Evolutionary conservation across 1,140 invertebrate species (phyloP).

Genomic region (Papilio helenus): DNA sequence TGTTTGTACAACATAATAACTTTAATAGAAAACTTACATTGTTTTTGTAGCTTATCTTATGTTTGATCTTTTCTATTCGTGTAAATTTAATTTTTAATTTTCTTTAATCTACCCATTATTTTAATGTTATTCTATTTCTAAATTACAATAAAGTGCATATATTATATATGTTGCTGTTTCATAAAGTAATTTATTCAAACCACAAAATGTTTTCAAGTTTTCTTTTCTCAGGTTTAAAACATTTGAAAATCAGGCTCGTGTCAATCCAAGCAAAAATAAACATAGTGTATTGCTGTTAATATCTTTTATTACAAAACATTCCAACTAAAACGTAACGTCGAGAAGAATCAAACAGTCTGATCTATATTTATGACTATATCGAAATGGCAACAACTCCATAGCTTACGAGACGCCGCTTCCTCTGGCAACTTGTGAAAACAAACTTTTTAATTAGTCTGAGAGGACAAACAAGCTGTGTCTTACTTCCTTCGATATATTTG

Average conservation of each 20-base stretch:
- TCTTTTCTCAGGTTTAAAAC: neutral
- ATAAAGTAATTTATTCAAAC: no score
- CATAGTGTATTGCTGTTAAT: neutral
- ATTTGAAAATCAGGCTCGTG: neutral
- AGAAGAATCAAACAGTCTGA: conserved; percentile 41
- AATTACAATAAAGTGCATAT: neutral
- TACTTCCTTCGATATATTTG: conserved; percentile 66
- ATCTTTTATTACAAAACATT: neutral
- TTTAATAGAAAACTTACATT: conserved; percentile 7
- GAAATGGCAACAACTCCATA: conserved; percentile 62
- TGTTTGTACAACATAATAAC: conserved; percentile 10
- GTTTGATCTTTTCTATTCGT: neutral
- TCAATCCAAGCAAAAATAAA: conserved; percentile 9
- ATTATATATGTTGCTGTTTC: no score
- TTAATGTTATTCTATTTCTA: neutral
- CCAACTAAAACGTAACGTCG: conserved; percentile 9
- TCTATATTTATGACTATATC: conserved; percentile 67
- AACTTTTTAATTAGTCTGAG: conserved; percentile 82
- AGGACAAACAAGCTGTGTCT: conserved; percentile 78
- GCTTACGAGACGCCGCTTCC: conserved; percentile 63
- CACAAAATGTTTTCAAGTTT: no score
- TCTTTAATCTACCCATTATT: neutral
- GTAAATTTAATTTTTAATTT: neutral
- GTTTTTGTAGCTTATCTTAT: neutral
- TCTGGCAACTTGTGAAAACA: conserved; percentile 69